Evolutionary conservation across 2,113 vertebrate genomes (phyloP), one percentile per base, ranked within the genome.

Genomic region (Cygnus buccinator): DNA sequence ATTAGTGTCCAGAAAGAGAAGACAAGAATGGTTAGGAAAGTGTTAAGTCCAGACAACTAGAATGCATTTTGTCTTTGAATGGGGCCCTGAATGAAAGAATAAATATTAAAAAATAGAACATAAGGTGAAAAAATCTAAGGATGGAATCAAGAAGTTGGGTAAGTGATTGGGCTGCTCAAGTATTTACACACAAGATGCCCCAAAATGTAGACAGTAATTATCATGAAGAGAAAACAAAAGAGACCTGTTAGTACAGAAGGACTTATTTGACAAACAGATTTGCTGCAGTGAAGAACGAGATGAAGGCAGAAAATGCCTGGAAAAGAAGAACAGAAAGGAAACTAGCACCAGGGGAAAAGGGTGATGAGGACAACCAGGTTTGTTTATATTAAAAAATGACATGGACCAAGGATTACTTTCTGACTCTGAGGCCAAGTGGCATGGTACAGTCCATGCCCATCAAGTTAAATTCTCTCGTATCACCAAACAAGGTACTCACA

Each of bases 331-430:
- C 4, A 90, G 33, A 82, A 95, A 90, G 37, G 16, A 75, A 88
- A 65, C 8, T 65, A 73, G 18, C 61, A 75, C 14, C 20, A 65
- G 35, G 3, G 8, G 9, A 14, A 90, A 88, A 70, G 31, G 29
- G 6, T 73, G 50, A 66, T 59, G 46, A 55, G 79, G 5, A 88
- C 20, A 73, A 33, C 9, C 1, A 1, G 0, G 15, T 93, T 95
- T 63, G 61, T 89, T 94, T 87, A 50, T 39, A 61, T n/a, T 48
- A 61, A 66, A 90, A 96, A 83, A 43, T 46, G 2, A 95, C 89
- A 76, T n/a, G 54, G 74, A 54, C 9, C 78, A 91, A 90, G 54
- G 90, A 90, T 43, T 54, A 61, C 41, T 84, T 87, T 90, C 25
- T 84, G 66, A 28, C 37, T 78, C 41, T 5, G 8, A 91, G 55